Conservation (phyloP, 1,140 invertebrate species). For the Littorina saxatilis region DNA sequence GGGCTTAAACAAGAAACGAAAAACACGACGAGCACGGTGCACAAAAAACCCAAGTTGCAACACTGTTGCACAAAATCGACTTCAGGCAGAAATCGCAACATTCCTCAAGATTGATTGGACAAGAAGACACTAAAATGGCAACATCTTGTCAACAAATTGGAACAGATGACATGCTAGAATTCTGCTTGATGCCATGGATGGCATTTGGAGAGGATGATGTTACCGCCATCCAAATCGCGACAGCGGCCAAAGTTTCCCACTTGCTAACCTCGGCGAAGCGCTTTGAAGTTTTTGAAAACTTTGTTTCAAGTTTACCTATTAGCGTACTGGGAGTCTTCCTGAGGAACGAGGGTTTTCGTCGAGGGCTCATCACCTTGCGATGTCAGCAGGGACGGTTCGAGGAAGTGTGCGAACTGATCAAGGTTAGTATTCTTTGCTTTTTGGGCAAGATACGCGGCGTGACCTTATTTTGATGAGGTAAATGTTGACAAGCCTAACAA, state of each 20-base stretch:
- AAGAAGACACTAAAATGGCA: slow-evolving; percentile 58
- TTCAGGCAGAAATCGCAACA: too few species aligned
- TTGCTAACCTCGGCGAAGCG: slow-evolving; percentile 1
- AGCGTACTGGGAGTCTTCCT: not conserved
- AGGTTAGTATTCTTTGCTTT: not conserved
- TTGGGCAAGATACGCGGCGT: not conserved
- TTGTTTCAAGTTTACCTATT: not conserved
- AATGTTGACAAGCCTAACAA: not conserved
- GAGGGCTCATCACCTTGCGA: slow-evolving; percentile 14
- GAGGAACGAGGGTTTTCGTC: slow-evolving; percentile 20
- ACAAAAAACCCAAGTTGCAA: too few species aligned
- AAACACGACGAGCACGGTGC: too few species aligned
- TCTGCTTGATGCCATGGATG: not conserved
- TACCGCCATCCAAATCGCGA: not conserved
- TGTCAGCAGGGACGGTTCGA: slow-evolving; percentile 8
- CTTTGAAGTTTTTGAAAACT: slow-evolving; percentile 4
- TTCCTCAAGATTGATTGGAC: too few species aligned
- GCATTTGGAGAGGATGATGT: not conserved
- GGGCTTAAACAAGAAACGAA: too few species aligned
- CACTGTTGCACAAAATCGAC: too few species aligned
- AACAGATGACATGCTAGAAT: slow-evolving; percentile 20
- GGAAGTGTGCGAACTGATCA: slow-evolving; percentile 17
- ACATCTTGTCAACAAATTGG: slow-evolving; percentile 38
- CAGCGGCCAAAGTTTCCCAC: not conserved
- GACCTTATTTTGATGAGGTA: not conserved